Evolutionary conservation across 2,797 vertebrate species (phyloP).

Genomic region (Ispidina picta): DNA sequence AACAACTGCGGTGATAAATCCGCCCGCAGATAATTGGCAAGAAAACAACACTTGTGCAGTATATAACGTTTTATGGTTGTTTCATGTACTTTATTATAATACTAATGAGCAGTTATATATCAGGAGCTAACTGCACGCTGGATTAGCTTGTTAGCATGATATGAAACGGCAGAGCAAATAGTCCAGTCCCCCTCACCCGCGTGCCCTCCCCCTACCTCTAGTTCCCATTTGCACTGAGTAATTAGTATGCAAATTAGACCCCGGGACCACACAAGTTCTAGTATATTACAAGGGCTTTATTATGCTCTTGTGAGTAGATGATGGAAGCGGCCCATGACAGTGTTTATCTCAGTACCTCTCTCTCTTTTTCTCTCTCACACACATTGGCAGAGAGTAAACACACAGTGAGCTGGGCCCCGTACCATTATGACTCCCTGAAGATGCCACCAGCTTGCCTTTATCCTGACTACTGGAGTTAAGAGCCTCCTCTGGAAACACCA

Average conservation of each 20-base stretch:
- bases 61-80: constrained; percentile 99
- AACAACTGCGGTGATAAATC: constrained; percentile 93
- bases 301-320: constrained; percentile 93
- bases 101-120: constrained; percentile 97
- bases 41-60: constrained; percentile 99
- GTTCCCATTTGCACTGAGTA: constrained; percentile 99
- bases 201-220: constrained; percentile 80
- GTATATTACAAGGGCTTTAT: constrained; percentile 99
- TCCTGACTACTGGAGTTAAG: constrained; percentile 55
- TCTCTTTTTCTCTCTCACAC: constrained; percentile 60
- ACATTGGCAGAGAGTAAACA: constrained; percentile 73
- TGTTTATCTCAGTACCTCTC: constrained; percentile 84
- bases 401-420: constrained; percentile 53
- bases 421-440: constrained; percentile 61
- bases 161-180: constrained; percentile 89
- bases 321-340: constrained; percentile 86
- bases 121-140: constrained; percentile 86
- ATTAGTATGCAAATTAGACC: constrained; percentile 99
- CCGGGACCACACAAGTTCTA: constrained; percentile 99
- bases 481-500: constrained; percentile 67
- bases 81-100: constrained; percentile 99
- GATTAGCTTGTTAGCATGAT: constrained; percentile 99
- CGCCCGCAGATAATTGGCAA: constrained; percentile 98
- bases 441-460: constrained; percentile 66
- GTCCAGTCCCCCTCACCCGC: constrained; percentile 78